Percentiles rank a stretch among this genome's conserved stretches.
Evolutionary conservation across 2,888 invertebrate genomes (phyloP).

Genomic region (Pollenia angustigena): DNA sequence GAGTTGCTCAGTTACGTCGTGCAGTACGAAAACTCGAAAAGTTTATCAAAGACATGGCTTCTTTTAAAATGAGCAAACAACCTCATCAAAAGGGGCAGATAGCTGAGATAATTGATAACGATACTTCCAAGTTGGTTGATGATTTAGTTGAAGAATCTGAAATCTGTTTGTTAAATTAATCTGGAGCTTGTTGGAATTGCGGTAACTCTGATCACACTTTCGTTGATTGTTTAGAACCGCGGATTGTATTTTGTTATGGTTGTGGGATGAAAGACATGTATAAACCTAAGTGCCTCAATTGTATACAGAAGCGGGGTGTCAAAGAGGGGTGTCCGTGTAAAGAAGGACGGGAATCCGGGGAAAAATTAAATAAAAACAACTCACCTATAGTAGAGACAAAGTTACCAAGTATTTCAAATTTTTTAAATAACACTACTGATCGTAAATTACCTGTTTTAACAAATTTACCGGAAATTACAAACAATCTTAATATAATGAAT

Average conservation of each 20-base stretch:
- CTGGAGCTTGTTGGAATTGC: background rate
- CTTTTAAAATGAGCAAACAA: background rate
- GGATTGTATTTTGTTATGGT: conserved; percentile 17
- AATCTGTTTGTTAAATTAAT: background rate
- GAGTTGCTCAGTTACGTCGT: conserved; percentile 5
- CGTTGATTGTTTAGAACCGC: background rate
- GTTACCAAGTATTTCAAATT: background rate
- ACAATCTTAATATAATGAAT: background rate
- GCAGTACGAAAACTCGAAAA: background rate
- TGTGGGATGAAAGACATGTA: background rate
- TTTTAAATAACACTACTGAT: no score
- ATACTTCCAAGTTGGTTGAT: background rate
- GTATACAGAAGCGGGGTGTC: background rate
- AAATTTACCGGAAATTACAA: background rate
- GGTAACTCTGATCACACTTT: background rate
- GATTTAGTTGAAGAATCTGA: background rate
- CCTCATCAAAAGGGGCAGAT: background rate
- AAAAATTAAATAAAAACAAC: background rate
- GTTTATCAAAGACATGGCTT: conserved; percentile 7
- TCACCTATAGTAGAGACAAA: no score
- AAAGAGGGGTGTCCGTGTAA: background rate
- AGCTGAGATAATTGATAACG: background rate
- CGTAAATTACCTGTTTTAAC: background rate
- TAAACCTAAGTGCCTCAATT: background rate
- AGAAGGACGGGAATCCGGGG: background rate